phyloP scores from a whole-genome alignment of 2,113 vertebrate species.

The Eleginops maclovinus region DNA sequence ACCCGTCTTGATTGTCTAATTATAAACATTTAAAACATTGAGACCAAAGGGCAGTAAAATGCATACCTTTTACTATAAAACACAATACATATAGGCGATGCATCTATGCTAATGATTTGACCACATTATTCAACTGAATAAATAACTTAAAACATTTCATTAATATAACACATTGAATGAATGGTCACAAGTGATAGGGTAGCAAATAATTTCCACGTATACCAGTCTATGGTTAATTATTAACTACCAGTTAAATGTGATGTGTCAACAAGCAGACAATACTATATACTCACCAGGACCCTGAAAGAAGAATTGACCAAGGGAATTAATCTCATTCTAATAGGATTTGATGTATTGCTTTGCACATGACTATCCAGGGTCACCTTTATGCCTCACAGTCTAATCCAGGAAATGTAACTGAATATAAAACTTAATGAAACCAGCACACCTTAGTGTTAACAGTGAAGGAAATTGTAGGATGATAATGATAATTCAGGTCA shows the following conservation, averaged over 20 bases:
- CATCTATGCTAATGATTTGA: background rate
- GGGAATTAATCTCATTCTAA: conserved; percentile 3
- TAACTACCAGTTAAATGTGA: conserved; percentile 1
- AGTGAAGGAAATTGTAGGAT: background rate
- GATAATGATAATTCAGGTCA: background rate
- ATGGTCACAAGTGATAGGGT: background rate
- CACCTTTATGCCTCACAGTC: conserved; percentile 6
- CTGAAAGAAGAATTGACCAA: background rate
- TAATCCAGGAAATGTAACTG: background rate
- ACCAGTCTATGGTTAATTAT: background rate
- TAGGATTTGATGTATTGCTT: conserved; percentile 20
- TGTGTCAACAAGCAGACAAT: background rate
- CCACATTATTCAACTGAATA: background rate
- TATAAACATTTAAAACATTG: background rate
- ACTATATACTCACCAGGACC: background rate
- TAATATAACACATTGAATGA: background rate
- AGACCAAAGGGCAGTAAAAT: background rate
- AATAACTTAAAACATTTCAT: background rate
- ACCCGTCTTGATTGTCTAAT: background rate
- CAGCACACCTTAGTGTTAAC: background rate
- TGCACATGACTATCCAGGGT: conserved; percentile 25
- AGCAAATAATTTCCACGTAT: conserved; percentile 4
- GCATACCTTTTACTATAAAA: background rate
- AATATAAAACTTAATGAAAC: background rate
- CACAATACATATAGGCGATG: background rate